Evolutionary conservation across 2,888 invertebrate genomes (phyloP).

Genomic region (Amblyteles armatorius): DNA sequence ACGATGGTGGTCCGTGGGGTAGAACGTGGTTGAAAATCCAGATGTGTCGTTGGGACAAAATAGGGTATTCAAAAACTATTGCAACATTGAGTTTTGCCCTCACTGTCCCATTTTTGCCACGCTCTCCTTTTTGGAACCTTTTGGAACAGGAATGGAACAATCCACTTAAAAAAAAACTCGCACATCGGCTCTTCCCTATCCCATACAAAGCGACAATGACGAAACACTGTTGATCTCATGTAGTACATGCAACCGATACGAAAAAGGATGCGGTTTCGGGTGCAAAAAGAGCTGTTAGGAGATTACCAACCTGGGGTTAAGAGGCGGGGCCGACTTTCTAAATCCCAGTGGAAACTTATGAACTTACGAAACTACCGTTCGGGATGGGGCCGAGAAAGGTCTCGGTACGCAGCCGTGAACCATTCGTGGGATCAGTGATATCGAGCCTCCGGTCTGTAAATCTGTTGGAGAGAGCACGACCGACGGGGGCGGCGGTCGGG

Average conservation of each 20-base stretch:
- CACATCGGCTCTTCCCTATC: background rate
- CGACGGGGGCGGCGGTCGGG: conserved; percentile 15
- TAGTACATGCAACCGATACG: background rate
- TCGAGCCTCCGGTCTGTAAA: conserved; percentile 62
- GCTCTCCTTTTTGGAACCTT: background rate
- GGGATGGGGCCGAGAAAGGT: conserved; percentile 20
- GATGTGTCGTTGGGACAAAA: too few species aligned
- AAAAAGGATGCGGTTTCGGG: background rate
- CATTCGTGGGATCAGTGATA: conserved; percentile 61
- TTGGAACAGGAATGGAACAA: background rate
- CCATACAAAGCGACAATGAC: background rate
- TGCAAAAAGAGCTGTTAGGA: background rate
- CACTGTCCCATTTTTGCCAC: too few species aligned
- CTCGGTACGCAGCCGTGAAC: conserved; percentile 36
- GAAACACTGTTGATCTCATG: background rate
- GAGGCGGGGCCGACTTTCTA: conserved; percentile 26
- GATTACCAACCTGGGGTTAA: conserved; percentile 3
- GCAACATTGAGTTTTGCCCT: too few species aligned
- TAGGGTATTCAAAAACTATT: too few species aligned
- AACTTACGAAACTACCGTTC: conserved; percentile 46
- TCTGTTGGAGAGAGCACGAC: conserved; percentile 60
- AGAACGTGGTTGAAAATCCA: too few species aligned
- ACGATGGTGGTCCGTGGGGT: too few species aligned
- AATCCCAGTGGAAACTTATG: conserved; percentile 51
- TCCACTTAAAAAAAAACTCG: background rate